A percentile compares a stretch with the other conserved stretches of the same genome.
Evolutionary conservation across 2,113 vertebrate genomes (phyloP).

Genomic region (Menidia beryllina): DNA sequence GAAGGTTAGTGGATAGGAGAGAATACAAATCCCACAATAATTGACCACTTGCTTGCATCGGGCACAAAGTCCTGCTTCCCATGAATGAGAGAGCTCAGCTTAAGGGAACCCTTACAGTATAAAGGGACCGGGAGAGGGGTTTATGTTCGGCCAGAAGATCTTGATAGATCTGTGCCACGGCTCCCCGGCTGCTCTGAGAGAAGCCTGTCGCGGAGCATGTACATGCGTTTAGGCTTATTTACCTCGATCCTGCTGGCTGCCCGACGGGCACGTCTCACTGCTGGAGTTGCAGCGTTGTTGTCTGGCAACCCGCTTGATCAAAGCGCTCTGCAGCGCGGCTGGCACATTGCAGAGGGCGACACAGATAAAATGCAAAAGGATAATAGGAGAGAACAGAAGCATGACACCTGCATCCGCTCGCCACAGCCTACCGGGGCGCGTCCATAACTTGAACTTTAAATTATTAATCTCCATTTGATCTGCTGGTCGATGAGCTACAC

Average conservation of each 20-base stretch:
- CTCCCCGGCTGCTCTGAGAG: conserved; percentile 47
- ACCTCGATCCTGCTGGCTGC: conserved; percentile 62
- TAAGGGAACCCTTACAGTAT: conserved; percentile 35
- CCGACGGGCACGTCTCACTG: conserved; percentile 73
- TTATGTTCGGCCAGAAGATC: conserved; percentile 25
- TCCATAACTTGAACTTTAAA: conserved; percentile 52
- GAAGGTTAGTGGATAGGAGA: background rate
- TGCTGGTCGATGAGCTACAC: conserved; percentile 19
- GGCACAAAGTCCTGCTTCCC: conserved; percentile 40
- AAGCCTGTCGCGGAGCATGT: conserved; percentile 65
- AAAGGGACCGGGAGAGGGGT: conserved; percentile 40
- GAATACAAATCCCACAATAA: conserved; percentile 37
- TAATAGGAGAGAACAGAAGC: conserved; percentile 12
- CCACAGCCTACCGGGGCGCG: conserved; percentile 18
- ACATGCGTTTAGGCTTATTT: conserved; percentile 75
- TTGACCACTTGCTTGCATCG: conserved; percentile 47
- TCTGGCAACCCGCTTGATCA: conserved; percentile 73
- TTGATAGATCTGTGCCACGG: conserved; percentile 56
- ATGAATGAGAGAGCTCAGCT: conserved; percentile 31
- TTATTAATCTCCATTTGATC: conserved; percentile 58
- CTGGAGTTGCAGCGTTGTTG: conserved; percentile 67
- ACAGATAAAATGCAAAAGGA: conserved; percentile 35
- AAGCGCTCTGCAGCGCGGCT: conserved; percentile 41
- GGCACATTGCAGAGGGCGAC: conserved; percentile 20
- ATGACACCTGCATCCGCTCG: conserved; percentile 48